A percentile compares a stretch with the other conserved stretches of the same genome.
phyloP scores from a whole-genome alignment of 2,888 invertebrate species.

The Drosophila birchii region DNA sequence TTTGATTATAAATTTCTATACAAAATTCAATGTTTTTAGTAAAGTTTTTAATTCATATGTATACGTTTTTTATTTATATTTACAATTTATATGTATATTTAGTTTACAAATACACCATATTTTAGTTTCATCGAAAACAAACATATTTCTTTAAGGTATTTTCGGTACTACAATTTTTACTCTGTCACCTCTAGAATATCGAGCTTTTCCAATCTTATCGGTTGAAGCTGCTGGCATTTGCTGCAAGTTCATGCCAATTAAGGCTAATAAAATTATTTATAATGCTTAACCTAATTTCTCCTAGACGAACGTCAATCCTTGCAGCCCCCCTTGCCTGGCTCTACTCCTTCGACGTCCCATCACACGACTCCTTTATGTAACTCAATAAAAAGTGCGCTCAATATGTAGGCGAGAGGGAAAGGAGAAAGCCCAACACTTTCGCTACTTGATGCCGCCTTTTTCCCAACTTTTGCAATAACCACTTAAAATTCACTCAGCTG shows the following conservation, averaged over 20 bases:
- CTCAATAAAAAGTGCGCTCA: constrained; percentile 72
- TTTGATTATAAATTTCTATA: too few relatives aligned
- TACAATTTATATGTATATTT: too few relatives aligned
- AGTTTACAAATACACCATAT: too few relatives aligned
- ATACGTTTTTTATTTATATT: too few relatives aligned
- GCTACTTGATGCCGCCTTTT: constrained; percentile 54
- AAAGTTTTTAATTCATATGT: too few relatives aligned
- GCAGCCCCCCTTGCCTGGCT: background rate
- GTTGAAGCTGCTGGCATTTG: constrained; percentile 32
- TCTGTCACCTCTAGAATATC: background rate
- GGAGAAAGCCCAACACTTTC: constrained; percentile 66
- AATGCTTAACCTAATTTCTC: constrained; percentile 81
- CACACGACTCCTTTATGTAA: constrained; percentile 40
- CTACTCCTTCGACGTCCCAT: background rate
- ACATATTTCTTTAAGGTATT: background rate
- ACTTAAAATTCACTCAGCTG: constrained; percentile 84
- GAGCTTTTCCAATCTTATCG: constrained; percentile 16
- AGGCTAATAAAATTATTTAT: constrained; percentile 83
- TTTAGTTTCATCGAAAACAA: too few relatives aligned
- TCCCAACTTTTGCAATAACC: constrained; percentile 82
- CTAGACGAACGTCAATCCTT: constrained; percentile 58
- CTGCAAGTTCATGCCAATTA: constrained; percentile 80
- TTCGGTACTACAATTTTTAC: background rate
- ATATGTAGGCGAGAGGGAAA: constrained; percentile 42
- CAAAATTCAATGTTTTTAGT: too few relatives aligned